Evolutionary conservation across 2,888 invertebrate species (phyloP), one percentile per base, ranked within the genome.

Genomic region (Silvanus unidentatus): DNA sequence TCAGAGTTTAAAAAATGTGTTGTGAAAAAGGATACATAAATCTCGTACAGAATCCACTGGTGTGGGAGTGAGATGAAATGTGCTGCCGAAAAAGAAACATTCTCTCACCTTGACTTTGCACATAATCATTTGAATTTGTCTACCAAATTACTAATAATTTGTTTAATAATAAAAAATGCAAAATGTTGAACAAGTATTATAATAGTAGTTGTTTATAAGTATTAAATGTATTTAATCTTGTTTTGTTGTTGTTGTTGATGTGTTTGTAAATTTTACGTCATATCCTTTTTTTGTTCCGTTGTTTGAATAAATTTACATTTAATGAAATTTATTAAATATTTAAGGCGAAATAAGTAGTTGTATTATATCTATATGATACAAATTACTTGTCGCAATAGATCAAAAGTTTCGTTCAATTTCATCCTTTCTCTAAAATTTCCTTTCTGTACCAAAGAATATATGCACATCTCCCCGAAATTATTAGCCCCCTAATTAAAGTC

Each of bases 51-150:
- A 22, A 22, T 22, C 8, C 49, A 45, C 47, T 32, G 37, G 44
- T 42, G 47, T 40, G 43, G 28, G 16, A 22, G 22, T 22, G 22
- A 22, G 22, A 22, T 22, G 22, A 22, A 41, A n/a, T 50, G 53
- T 49, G 51, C 51, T 49, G 57, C 51, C 57, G 56, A 57, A 57
- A 54, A 54, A 53, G 45, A 16, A 32, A 32, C 32, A n/a, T n/a
- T 12, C 53, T 59, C 60, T 62, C 62, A 62, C 62, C 62, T 62
- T 62, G 60, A 61, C 57, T 59, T 54, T 54, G 55, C 55, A 52
- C 55, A 52, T 56, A 52, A 55, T 57, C 49, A 53, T 57, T 49
- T 53, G 55, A 59, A 58, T 58, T 60, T 60, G 58, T 58, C 57
- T 50, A 53, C 52, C 52, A 47, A 48, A 50, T 53, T 29, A 39